These are phyloP conservation scores for Melanotaenia maccullochi DNA, from an alignment of 2,797 vertebrate genomes.

Conservation along the genomic window DNA sequence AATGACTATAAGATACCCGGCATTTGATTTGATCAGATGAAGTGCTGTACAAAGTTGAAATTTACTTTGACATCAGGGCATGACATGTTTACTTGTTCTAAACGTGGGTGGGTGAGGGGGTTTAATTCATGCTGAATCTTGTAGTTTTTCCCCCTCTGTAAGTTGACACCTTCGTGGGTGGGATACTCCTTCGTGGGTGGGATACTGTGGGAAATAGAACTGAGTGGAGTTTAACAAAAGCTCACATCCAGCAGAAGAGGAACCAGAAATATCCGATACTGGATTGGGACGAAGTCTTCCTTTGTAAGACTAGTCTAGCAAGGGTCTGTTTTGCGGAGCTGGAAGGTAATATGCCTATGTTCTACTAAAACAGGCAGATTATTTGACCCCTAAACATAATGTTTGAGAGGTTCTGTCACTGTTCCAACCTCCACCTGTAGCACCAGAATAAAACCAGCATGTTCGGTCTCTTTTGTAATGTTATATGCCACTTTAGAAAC, in stretches of 20 bases:
- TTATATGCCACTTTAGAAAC: neutral
- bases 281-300: constrained; percentile 15
- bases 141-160: constrained; percentile 36
- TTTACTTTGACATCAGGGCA: constrained; percentile 41
- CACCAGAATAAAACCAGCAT: too few species aligned
- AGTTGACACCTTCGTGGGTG: constrained; percentile 55
- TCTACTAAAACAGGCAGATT: neutral
- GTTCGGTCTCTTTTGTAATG: neutral
- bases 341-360: too few species aligned
- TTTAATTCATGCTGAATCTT: constrained; percentile 56
- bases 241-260: constrained; percentile 50
- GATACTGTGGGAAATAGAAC: constrained; percentile 60
- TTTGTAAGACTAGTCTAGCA: constrained; percentile 20
- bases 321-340: neutral
- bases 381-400: neutral
- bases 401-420: too few species aligned
- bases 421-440: neutral
- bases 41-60: constrained; percentile 41
- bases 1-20: constrained; percentile 45
- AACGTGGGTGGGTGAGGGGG: constrained; percentile 25
- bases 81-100: constrained; percentile 44
- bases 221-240: constrained; percentile 40
- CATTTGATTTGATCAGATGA: constrained; percentile 54
- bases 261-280: constrained; percentile 34
- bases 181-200: constrained; percentile 54